phyloP scores from a whole-genome alignment of 2,113 vertebrate genomes.

The Euleptes europaea region DNA sequence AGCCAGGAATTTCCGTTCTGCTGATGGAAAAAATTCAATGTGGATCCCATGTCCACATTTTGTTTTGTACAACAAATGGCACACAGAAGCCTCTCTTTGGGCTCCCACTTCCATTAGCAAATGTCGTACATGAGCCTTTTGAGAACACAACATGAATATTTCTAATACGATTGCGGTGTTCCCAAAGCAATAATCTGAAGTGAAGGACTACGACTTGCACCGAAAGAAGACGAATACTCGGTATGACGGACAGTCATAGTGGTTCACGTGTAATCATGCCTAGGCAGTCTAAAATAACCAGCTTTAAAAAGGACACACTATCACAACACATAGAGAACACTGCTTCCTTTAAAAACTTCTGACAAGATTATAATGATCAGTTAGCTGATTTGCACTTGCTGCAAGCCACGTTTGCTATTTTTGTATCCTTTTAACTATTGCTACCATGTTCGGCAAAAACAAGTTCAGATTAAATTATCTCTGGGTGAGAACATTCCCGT shows the following conservation, averaged over 20 bases:
- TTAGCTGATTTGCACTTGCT: conserved; percentile 52
- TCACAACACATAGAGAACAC: conserved; percentile 25
- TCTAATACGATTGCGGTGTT: neutral
- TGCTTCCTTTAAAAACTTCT: conserved; percentile 34
- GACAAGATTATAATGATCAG: conserved; percentile 50
- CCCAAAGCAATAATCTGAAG: conserved; percentile 36
- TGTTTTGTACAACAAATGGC: neutral
- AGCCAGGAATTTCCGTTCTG: no score
- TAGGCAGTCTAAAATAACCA: neutral
- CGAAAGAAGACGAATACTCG: conserved; percentile 33
- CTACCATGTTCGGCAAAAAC: conserved; percentile 19
- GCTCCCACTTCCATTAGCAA: neutral
- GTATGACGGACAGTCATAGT: conserved; percentile 45
- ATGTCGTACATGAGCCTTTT: neutral
- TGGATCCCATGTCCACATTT: no score
- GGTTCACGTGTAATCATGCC: conserved; percentile 44
- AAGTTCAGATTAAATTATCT: conserved; percentile 31
- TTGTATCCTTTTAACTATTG: conserved; percentile 16
- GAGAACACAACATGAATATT: conserved; percentile 2
- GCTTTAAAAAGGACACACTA: conserved; percentile 39
- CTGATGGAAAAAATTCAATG: no score
- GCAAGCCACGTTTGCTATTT: conserved; percentile 55
- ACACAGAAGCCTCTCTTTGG: neutral
- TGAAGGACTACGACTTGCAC: conserved; percentile 23
- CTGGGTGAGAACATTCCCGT: conserved; percentile 22